phyloP scores from a whole-genome alignment of 2,888 invertebrate genomes.

The Alcis repandata region DNA sequence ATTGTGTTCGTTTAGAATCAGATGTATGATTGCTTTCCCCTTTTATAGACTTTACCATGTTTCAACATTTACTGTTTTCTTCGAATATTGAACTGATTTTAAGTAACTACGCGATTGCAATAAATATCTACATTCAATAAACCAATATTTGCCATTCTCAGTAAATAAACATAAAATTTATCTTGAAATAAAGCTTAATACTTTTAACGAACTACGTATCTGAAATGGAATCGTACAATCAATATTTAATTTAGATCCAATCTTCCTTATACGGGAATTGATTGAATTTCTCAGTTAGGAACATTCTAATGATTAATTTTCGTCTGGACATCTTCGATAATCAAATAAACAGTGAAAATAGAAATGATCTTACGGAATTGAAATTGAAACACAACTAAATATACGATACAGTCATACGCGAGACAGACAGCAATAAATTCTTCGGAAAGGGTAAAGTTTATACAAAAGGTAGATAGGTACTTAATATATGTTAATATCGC shows the following conservation, averaged over 20 bases:
- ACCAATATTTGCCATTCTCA: constrained; percentile 19
- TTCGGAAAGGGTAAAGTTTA: constrained; percentile 59
- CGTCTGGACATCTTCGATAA: constrained; percentile 19
- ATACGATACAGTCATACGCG: constrained; percentile 14
- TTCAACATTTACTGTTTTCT: constrained; percentile 47
- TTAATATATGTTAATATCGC: constrained; percentile 79
- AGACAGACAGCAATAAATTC: constrained; percentile 48
- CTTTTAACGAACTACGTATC: constrained; percentile 36
- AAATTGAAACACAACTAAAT: constrained; percentile 13
- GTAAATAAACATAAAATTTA: constrained; percentile 3
- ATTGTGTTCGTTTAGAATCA: constrained; percentile 72
- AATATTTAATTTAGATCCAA: constrained; percentile 44
- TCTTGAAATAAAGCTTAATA: constrained; percentile 27
- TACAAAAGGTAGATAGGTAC: constrained; percentile 54
- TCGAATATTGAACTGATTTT: constrained; percentile 40
- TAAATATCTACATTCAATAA: constrained; percentile 3
- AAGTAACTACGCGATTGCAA: constrained; percentile 14
- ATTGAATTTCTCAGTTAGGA: constrained; percentile 33
- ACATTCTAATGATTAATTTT: constrained; percentile 27
- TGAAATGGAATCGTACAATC: constrained; percentile 40
- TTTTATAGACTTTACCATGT: constrained; percentile 60
- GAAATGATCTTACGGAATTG: constrained; percentile 12
- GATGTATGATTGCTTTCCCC: constrained; percentile 71
- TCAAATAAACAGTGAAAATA: constrained; percentile 14
- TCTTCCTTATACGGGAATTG: constrained; percentile 37